Evolutionary conservation across 1,140 invertebrate species (phyloP), one percentile per base, ranked within the genome.

Genomic region (Globodera rostochiensis): DNA sequence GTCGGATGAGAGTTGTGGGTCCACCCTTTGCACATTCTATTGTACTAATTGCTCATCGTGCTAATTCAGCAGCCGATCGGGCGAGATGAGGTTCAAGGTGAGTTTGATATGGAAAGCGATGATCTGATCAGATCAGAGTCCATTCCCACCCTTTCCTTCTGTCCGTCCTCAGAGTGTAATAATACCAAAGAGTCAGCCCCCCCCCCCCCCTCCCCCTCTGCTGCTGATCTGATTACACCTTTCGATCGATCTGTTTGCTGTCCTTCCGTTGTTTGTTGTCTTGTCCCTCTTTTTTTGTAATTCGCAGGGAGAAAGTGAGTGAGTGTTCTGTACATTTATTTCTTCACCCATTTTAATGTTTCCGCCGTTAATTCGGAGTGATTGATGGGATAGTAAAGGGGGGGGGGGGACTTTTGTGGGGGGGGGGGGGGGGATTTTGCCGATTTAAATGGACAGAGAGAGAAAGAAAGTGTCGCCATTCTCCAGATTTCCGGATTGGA

Each of bases 221-320:
- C 69, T 11, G 11, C 19, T 73, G 50, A 73, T 73, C 71, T 73
- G 46, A 73, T 73, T 53, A 19, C 50, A 73, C 36, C 71, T 73
- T 53, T 5, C 71, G 25, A 36, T 36, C 25, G 25, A 36, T 36
- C 25, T 36, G 11, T 49, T 5, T n/a, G 11, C 71, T 53, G 71
- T 8, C 11, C 25, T 36, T 36, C 46, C 19, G 46, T 73, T 15
- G 15, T 53, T 53, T 73, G 71, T 15, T 53, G 11, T 73, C 50
- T 5, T 73, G 11, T 71, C 69, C 7, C 46, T 73, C 19, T 53
- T 49, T 47, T 19, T 73, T 11, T 53, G 15, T n/a, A 73, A 36
- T 36, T 36, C 25, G 25, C 25, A 36, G 25, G 25, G 25, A 36
- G 25, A 36, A 36, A 36, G 25, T 36, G 25, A 36, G 25, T 36